Conservation (phyloP, 1,140 invertebrate species). For the Drosophila miranda region DNA sequence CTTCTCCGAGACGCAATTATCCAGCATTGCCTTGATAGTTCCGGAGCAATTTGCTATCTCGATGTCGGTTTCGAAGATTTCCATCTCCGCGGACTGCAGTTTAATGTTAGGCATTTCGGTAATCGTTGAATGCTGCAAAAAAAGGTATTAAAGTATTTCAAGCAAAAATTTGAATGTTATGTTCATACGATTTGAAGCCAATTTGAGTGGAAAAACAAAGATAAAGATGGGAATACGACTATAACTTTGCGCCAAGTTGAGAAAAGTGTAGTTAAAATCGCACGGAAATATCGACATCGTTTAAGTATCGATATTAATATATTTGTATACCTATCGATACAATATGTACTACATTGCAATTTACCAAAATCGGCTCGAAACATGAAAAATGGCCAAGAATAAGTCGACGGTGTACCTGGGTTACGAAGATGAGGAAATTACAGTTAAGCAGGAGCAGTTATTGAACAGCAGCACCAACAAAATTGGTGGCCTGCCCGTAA, state of each 20-base stretch:
- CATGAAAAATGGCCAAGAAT: slow-evolving; percentile 83
- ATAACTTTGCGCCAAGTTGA: too few species aligned
- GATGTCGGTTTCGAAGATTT: slow-evolving; percentile 98
- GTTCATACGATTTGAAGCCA: too few species aligned
- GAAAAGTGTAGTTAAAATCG: too few species aligned
- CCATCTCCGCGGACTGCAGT: slow-evolving; percentile 97
- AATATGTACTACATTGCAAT: too few species aligned
- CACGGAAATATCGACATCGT: too few species aligned
- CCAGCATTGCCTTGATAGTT: slow-evolving; percentile 99
- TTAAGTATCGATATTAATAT: too few species aligned
- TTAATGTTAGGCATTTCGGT: slow-evolving; percentile 94
- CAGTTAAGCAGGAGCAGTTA: slow-evolving; percentile 85
- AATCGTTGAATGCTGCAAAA: background rate
- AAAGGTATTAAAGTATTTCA: too few species aligned
- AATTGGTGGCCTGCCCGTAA: slow-evolving; percentile 86
- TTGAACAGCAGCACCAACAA: slow-evolving; percentile 88
- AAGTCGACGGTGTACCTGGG: slow-evolving; percentile 85
- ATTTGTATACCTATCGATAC: too few species aligned
- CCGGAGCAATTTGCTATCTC: slow-evolving; percentile 99
- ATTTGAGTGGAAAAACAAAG: too few species aligned
- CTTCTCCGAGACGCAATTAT: slow-evolving; percentile 97
- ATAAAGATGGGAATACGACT: too few species aligned
- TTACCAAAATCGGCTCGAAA: too few species aligned
- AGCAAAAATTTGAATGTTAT: too few species aligned
- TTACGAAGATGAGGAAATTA: slow-evolving; percentile 87